These are phyloP conservation scores for Drymodes brunneopygia DNA, from an alignment of 2,113 vertebrate genomes.

Conservation along the genomic window DNA sequence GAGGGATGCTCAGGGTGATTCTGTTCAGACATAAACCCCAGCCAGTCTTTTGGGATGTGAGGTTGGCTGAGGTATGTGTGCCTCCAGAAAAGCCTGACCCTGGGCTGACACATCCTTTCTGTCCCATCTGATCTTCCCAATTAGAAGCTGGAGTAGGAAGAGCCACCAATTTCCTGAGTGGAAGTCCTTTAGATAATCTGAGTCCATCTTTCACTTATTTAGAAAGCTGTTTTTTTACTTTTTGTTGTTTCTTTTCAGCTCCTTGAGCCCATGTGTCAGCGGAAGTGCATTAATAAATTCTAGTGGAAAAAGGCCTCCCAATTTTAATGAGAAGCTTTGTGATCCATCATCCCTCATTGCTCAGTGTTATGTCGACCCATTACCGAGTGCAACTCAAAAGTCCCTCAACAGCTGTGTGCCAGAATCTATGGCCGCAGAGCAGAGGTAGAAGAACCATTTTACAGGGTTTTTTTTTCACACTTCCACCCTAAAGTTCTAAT, in stretches of 20 bases:
- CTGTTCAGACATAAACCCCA: background rate
- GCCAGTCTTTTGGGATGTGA: background rate
- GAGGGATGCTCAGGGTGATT: background rate
- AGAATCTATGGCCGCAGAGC: background rate
- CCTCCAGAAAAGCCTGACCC: background rate
- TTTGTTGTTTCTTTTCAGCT: background rate
- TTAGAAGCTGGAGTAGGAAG: background rate
- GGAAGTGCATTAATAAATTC: background rate
- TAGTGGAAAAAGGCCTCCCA: background rate
- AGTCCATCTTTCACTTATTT: background rate
- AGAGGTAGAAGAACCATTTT: background rate
- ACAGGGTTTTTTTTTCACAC: background rate
- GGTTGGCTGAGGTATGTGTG: background rate
- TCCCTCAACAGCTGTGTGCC: background rate
- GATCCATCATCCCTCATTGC: background rate
- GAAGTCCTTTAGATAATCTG: background rate
- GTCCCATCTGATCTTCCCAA: background rate
- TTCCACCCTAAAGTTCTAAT: background rate
- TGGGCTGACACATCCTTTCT: background rate
- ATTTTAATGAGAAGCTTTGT: background rate
- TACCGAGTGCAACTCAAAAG: background rate
- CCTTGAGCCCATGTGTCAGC: background rate
- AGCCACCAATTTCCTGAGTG: background rate
- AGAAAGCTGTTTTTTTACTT: accelerated
- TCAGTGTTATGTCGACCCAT: background rate